Conservation (phyloP, 2,888 invertebrate genomes). For the Autographa gamma region DNA sequence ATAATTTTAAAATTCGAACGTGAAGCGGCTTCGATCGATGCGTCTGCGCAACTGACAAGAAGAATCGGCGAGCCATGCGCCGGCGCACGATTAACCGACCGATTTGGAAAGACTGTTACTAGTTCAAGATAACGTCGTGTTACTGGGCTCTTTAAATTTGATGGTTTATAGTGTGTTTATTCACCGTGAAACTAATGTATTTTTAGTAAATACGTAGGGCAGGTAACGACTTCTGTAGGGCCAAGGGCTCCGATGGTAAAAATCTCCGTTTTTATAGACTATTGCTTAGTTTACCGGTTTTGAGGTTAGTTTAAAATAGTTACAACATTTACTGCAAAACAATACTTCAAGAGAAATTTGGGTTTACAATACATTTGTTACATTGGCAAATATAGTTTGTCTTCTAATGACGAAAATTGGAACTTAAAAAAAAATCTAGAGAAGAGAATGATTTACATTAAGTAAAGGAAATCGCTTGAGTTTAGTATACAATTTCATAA, state of each 20-base stretch:
- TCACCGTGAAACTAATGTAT: constrained; percentile 83
- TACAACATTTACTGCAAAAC: constrained; percentile 3
- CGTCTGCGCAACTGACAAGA: constrained; percentile 84
- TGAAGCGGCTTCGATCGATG: constrained; percentile 77
- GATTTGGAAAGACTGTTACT: constrained; percentile 62
- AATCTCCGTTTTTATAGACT: constrained; percentile 49
- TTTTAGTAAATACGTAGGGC: constrained; percentile 84
- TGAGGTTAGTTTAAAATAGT: constrained; percentile 23
- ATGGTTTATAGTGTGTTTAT: constrained; percentile 75
- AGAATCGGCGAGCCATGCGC: constrained; percentile 79
- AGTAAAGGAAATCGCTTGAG: constrained; percentile 14
- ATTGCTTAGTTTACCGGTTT: constrained; percentile 24
- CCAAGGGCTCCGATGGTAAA: constrained; percentile 78
- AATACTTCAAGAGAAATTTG: background rate
- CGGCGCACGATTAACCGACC: constrained; percentile 75
- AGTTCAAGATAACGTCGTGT: constrained; percentile 8
- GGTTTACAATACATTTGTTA: background rate
- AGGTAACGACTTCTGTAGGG: constrained; percentile 82
- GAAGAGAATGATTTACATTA: background rate
- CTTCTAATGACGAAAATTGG: background rate
- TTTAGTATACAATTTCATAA: constrained; percentile 20
- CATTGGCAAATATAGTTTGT: background rate
- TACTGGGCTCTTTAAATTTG: constrained; percentile 46
- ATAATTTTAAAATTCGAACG: constrained; percentile 64
- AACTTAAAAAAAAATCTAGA: background rate